These are phyloP conservation scores for Oscheius myriophilus DNA, from an alignment of 2,888 invertebrate genomes.

Conservation along the genomic window DNA sequence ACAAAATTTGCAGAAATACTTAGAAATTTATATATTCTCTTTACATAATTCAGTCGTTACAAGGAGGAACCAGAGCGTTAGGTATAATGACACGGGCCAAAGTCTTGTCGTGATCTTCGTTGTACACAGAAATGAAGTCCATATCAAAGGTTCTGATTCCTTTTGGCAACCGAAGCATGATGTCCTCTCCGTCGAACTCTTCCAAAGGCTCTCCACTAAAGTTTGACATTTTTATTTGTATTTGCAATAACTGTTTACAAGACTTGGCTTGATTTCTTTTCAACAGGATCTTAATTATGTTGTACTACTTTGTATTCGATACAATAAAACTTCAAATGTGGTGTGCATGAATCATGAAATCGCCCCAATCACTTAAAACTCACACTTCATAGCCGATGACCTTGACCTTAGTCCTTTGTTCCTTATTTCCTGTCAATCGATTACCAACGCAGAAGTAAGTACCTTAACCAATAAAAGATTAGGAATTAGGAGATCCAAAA, in stretches of 20 bases:
- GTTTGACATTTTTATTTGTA: background rate
- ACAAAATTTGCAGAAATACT: too few species aligned
- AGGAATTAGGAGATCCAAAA: background rate
- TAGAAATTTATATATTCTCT: too few species aligned
- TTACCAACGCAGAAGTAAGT: constrained; percentile 27
- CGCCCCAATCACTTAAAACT: too few species aligned
- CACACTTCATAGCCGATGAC: constrained; percentile 22
- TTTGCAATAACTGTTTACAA: too few species aligned
- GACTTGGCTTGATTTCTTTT: too few species aligned
- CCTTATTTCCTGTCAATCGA: background rate
- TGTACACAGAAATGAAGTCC: constrained; percentile 43
- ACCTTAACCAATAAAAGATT: background rate
- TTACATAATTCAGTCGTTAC: constrained; percentile 27
- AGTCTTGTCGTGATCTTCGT: constrained; percentile 27
- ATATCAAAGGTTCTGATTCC: constrained; percentile 52
- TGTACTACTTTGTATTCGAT: too few species aligned
- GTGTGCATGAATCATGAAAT: too few species aligned
- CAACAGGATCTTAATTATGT: background rate
- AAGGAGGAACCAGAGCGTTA: constrained; percentile 36
- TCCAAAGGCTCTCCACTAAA: constrained; percentile 50
- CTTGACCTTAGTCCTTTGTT: constrained; percentile 9
- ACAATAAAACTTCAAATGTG: too few species aligned
- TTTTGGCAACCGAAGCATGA: constrained; percentile 44
- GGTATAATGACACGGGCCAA: constrained; percentile 37
- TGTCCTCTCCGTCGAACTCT: constrained; percentile 37